Conservation (phyloP, 1,140 invertebrate species). For the Hyposmocoma kahamanoa region DNA sequence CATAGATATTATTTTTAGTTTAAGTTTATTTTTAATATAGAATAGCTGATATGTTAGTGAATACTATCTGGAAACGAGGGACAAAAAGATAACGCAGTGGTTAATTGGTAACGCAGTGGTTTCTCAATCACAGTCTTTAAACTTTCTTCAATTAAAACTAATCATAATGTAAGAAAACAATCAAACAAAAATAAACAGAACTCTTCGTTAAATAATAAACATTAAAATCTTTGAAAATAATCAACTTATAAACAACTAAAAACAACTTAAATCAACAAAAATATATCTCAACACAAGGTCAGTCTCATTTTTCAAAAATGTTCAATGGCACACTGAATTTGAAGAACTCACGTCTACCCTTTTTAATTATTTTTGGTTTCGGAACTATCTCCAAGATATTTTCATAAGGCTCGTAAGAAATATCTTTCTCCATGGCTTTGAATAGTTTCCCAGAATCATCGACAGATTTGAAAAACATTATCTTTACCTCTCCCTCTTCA, state of each 20-base stretch:
- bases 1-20: too few species aligned
- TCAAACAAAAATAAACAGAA: background rate
- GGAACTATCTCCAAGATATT: background rate
- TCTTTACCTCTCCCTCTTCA: background rate
- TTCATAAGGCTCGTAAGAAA: background rate
- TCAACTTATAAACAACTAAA: too few species aligned
- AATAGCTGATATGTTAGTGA: too few species aligned
- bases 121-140: too few species aligned
- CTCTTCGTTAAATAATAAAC: background rate
- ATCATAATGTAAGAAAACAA: too few species aligned
- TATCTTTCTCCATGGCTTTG: background rate
- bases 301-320: constrained; percentile 1
- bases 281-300: background rate
- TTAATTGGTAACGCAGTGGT: too few species aligned
- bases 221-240: background rate
- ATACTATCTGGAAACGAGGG: too few species aligned
- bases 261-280: background rate
- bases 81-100: too few species aligned
- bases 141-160: too few species aligned
- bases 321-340: background rate
- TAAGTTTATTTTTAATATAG: too few species aligned
- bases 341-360: background rate
- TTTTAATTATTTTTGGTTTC: background rate
- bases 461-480: background rate
- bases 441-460: background rate